phyloP scores from a whole-genome alignment of 1,140 invertebrate species.

The Heliconius congener region DNA sequence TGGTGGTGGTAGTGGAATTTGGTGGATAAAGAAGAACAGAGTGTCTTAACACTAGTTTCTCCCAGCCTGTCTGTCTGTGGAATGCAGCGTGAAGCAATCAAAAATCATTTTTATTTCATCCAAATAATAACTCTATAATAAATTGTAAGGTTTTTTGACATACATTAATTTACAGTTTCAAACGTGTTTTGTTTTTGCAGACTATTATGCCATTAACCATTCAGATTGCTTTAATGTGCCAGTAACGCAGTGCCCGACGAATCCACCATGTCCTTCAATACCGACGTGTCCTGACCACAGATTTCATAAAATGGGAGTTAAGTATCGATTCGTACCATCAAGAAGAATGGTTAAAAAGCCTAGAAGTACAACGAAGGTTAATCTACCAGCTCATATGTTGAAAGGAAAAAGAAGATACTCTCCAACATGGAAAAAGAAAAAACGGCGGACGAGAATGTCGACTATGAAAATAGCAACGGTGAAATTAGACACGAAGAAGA shows the following conservation, averaged over 20 bases:
- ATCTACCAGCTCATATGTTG: constrained; percentile 41
- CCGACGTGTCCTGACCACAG: constrained; percentile 43
- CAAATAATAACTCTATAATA: too few relatives aligned
- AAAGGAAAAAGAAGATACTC: constrained; percentile 45
- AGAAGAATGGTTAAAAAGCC: constrained; percentile 32
- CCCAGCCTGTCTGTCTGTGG: too few relatives aligned
- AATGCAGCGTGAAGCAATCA: too few relatives aligned
- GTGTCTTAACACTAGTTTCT: too few relatives aligned
- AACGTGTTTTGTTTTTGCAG: constrained; percentile 40
- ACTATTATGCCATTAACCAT: constrained; percentile 53
- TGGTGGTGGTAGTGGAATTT: too few relatives aligned
- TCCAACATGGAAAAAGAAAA: constrained; percentile 37
- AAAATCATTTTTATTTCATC: too few relatives aligned
- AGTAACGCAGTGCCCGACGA: constrained; percentile 37
- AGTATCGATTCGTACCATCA: constrained; percentile 24
- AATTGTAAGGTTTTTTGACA: neutral
- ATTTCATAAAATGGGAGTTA: constrained; percentile 44
- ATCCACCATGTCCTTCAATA: constrained; percentile 37
- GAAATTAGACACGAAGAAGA: constrained; percentile 4
- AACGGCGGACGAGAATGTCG: constrained; percentile 21
- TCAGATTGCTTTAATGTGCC: constrained; percentile 49
- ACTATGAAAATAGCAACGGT: neutral
- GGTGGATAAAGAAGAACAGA: too few relatives aligned
- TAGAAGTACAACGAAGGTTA: constrained; percentile 25
- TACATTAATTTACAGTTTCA: neutral